phyloP scores from a whole-genome alignment of 2,797 vertebrate species.

The Microctenopoma stevenorrisi region DNA sequence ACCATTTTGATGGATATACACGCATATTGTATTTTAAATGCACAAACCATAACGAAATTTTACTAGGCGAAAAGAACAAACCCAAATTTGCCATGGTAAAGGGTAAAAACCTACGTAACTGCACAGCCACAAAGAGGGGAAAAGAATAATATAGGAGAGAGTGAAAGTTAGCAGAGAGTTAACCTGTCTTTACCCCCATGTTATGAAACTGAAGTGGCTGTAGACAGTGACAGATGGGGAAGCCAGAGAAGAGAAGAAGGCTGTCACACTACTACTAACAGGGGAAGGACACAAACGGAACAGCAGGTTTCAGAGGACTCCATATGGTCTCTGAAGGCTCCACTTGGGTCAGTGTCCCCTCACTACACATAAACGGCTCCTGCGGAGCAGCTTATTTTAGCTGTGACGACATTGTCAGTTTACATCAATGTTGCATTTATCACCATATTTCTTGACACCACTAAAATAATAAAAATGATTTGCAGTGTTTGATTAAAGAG shows the following conservation, averaged over 20 bases:
- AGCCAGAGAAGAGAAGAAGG: slow-evolving; percentile 32
- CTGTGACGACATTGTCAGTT: slow-evolving; percentile 27
- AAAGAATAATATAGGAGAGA: slow-evolving; percentile 37
- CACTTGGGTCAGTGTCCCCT: slow-evolving; percentile 33
- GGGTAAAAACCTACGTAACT: slow-evolving; percentile 29
- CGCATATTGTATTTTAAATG: neutral
- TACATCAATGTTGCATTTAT: neutral
- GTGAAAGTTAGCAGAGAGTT: slow-evolving; percentile 29
- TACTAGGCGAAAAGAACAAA: neutral
- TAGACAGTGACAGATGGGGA: slow-evolving; percentile 55
- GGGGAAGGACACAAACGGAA: slow-evolving; percentile 36
- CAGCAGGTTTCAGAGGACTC: slow-evolving; percentile 52
- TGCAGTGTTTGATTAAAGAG: too few relatives aligned
- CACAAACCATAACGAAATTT: neutral
- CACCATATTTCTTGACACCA: too few relatives aligned
- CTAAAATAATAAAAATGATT: too few relatives aligned
- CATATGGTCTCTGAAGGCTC: slow-evolving; percentile 62
- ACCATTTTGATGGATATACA: too few relatives aligned
- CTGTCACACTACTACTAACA: slow-evolving; percentile 38
- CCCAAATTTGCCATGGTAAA: neutral
- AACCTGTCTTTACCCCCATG: slow-evolving; percentile 34
- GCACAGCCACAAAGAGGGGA: slow-evolving; percentile 37
- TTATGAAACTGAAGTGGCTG: slow-evolving; percentile 29
- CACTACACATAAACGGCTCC: slow-evolving; percentile 25
- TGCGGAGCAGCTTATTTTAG: slow-evolving; percentile 9